Evolutionary conservation across 2,113 vertebrate species (phyloP).

Genomic region (Mustela lutreola): DNA sequence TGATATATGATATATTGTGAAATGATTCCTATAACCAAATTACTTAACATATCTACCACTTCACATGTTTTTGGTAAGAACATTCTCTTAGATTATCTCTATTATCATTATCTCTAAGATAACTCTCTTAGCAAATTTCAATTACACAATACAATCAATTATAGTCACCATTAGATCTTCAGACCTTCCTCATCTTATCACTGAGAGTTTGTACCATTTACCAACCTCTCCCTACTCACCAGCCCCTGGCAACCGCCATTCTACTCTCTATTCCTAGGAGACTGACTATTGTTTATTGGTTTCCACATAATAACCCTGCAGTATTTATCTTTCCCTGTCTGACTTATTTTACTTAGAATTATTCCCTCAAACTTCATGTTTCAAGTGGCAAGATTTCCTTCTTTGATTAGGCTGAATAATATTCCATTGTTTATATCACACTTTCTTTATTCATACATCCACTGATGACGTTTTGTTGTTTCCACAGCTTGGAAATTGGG

Average conservation of each 20-base stretch:
- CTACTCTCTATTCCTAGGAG: neutral
- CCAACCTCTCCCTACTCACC: neutral
- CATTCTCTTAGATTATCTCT: no score
- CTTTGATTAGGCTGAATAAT: neutral
- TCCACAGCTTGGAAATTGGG: neutral
- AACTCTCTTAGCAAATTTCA: neutral
- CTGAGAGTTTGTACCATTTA: neutral
- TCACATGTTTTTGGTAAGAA: neutral
- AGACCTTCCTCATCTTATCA: neutral
- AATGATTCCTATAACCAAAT: neutral
- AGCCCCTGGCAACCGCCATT: neutral
- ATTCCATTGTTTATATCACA: neutral
- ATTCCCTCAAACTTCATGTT: neutral
- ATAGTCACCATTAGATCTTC: neutral
- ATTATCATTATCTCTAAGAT: no score
- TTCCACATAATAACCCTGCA: neutral
- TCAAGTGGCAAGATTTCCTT: neutral
- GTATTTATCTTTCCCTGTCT: neutral
- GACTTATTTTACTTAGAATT: neutral
- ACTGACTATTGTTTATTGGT: neutral
- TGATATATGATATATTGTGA: neutral
- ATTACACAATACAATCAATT: neutral
- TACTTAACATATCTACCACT: neutral
- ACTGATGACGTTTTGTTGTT: neutral
- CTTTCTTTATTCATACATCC: neutral